phyloP scores from a whole-genome alignment of 2,888 invertebrate genomes.

The Actias luna region DNA sequence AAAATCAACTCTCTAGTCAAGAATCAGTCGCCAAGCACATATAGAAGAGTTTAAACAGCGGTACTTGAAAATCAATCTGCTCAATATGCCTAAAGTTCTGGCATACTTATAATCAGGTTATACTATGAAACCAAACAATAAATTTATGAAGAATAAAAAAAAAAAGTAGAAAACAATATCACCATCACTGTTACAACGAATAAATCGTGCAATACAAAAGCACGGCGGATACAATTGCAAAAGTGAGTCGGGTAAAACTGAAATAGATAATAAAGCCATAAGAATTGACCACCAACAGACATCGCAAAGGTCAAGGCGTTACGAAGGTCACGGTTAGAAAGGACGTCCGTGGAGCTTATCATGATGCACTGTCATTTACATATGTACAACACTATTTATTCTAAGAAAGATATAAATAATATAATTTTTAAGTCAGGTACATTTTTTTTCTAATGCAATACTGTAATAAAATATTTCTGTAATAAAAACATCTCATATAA shows the following conservation, averaged over 20 bases:
- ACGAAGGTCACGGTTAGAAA: slow-evolving; percentile 33
- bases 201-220: slow-evolving; percentile 8
- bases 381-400: neutral
- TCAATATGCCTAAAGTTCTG: too few relatives aligned
- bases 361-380: slow-evolving; percentile 8
- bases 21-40: too few relatives aligned
- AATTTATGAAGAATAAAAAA: too few relatives aligned
- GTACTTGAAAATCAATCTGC: too few relatives aligned
- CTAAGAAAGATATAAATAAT: neutral
- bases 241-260: slow-evolving; percentile 10
- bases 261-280: slow-evolving; percentile 13
- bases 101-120: too few relatives aligned
- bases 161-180: neutral
- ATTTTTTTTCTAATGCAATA: too few relatives aligned
- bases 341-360: slow-evolving; percentile 33
- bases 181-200: neutral
- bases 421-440: too few relatives aligned
- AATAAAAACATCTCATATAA: too few relatives aligned
- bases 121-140: too few relatives aligned
- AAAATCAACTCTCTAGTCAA: too few relatives aligned
- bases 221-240: slow-evolving; percentile 10
- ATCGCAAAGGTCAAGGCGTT: slow-evolving; percentile 35
- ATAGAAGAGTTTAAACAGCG: too few relatives aligned
- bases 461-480: too few relatives aligned
- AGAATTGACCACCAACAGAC: slow-evolving; percentile 33